These are phyloP conservation scores for Grus americana DNA, from an alignment of 2,113 vertebrate species.

Conservation along the genomic window DNA sequence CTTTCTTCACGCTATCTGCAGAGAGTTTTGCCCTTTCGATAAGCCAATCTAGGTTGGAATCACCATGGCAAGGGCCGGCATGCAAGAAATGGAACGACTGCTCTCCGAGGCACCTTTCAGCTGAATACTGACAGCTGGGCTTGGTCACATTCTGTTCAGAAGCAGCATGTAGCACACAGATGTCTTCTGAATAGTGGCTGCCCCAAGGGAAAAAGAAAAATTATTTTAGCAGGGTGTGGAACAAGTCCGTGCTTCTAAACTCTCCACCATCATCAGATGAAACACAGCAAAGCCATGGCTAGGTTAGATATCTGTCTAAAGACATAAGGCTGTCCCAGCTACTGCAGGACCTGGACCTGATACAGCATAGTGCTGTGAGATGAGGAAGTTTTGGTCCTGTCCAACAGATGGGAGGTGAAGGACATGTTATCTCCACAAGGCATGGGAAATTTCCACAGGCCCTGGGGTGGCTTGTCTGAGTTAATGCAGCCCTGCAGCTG, in stretches of 20 bases:
- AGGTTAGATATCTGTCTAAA: not conserved
- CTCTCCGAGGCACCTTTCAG: slow-evolving; percentile 80
- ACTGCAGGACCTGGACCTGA: not conserved
- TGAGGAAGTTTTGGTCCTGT: not conserved
- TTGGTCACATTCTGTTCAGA: slow-evolving; percentile 70
- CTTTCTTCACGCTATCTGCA: slow-evolving; percentile 75
- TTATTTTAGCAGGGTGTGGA: not conserved
- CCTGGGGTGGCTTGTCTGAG: not conserved
- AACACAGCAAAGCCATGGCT: not conserved
- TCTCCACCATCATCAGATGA: accelerated
- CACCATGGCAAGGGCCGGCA: slow-evolving; percentile 68
- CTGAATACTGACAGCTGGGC: slow-evolving; percentile 81
- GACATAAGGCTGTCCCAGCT: not conserved
- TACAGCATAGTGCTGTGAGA: not conserved
- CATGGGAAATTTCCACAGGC: not conserved
- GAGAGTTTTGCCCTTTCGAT: slow-evolving; percentile 81
- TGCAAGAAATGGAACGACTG: slow-evolving; percentile 80
- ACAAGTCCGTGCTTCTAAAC: not conserved
- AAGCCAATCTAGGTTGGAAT: slow-evolving; percentile 76
- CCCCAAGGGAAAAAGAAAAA: not conserved
- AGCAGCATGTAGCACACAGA: slow-evolving; percentile 80
- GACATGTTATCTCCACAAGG: not conserved
- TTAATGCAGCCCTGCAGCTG: not conserved
- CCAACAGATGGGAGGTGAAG: not conserved
- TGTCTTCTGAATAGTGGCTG: slow-evolving; percentile 75